Evolutionary conservation across 2,797 vertebrate species (phyloP).

Genomic region (Paratrypauchen microcephalus): DNA sequence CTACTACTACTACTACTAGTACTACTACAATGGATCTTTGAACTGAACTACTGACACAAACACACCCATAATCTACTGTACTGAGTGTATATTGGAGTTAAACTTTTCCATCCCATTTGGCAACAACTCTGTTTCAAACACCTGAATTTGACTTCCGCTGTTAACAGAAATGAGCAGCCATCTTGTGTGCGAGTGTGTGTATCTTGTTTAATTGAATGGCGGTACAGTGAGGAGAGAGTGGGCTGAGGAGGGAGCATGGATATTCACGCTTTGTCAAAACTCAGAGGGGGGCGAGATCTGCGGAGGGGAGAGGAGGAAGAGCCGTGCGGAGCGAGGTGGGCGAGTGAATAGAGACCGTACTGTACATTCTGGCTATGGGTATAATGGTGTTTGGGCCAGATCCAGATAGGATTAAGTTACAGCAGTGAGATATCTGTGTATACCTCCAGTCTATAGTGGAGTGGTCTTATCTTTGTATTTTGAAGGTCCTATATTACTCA

Average conservation of each 20-base stretch:
- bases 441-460: constrained; percentile 28
- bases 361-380: constrained; percentile 9
- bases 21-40: background rate
- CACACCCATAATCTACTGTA: background rate
- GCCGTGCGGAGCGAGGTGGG: constrained; percentile 43
- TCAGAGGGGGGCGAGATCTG: constrained; percentile 36
- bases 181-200: background rate
- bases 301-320: constrained; percentile 34
- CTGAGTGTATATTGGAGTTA: background rate
- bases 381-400: constrained; percentile 4
- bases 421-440: constrained; percentile 12
- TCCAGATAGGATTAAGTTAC: constrained; percentile 6
- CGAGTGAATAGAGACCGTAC: constrained; percentile 28
- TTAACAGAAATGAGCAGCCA: constrained; percentile 6
- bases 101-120: background rate
- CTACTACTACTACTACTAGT: too few species aligned
- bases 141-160: background rate
- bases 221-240: constrained; percentile 29
- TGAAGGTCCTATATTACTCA: too few species aligned
- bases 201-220: constrained; percentile 13
- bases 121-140: background rate
- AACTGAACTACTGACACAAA: background rate
- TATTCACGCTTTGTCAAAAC: constrained; percentile 36
- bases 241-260: constrained; percentile 38
- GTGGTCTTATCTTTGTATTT: constrained; percentile 44